Conservation (phyloP, 1,140 invertebrate species). For the Platyscapa corneri region DNA sequence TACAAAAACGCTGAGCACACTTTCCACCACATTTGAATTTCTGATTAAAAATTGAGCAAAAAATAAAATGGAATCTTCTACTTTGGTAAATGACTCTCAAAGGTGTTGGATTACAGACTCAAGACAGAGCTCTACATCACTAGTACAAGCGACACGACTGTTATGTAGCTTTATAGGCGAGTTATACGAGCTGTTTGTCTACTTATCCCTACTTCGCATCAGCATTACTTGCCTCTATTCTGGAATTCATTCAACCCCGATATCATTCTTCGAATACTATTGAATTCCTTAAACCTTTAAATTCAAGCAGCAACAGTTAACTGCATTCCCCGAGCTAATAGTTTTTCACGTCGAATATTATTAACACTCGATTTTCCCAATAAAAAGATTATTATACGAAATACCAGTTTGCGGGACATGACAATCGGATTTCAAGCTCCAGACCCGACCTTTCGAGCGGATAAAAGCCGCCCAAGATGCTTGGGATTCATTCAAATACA, state of each 20-base stretch:
- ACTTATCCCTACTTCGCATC: background rate
- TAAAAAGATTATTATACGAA: too few relatives aligned
- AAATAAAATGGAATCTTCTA: background rate
- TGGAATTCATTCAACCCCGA: background rate
- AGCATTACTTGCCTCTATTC: background rate
- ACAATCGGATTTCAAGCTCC: background rate
- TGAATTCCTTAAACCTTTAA: too few relatives aligned
- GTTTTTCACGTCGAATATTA: too few relatives aligned
- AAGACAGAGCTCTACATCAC: conserved; percentile 1
- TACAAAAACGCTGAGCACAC: background rate
- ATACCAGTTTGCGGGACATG: background rate
- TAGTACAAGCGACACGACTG: conserved; percentile 9
- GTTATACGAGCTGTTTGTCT: background rate
- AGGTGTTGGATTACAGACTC: background rate
- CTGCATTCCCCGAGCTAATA: too few relatives aligned
- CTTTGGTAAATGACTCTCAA: background rate
- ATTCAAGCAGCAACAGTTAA: too few relatives aligned
- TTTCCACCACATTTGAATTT: background rate
- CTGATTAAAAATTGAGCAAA: background rate
- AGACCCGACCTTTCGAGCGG: too few relatives aligned
- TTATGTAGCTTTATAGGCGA: background rate
- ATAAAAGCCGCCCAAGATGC: background rate
- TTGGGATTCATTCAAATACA: background rate
- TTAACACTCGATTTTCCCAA: too few relatives aligned
- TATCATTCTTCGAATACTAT: background rate